Percentiles rank a stretch among this genome's conserved stretches.
Conservation (phyloP, 2,113 vertebrate genomes). For the Chloropsis hardwickii region DNA sequence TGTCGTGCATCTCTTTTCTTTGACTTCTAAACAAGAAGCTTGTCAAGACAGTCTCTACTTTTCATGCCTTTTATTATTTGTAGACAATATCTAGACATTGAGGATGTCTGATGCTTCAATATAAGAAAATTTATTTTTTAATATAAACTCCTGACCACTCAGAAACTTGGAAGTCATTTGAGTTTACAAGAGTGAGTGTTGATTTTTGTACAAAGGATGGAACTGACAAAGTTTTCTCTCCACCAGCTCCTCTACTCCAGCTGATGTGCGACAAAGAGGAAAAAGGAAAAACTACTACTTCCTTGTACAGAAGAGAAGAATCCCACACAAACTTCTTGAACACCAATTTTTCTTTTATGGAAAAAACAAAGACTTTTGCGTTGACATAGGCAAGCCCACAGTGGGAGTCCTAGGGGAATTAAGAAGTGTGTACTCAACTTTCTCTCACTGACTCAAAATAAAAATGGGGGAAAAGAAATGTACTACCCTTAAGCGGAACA, state of each 20-base stretch:
- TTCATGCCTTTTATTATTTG: not conserved
- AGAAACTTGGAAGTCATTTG: not conserved
- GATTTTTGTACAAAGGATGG: not conserved
- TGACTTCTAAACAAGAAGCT: not conserved
- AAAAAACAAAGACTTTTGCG: not conserved
- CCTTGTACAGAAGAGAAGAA: not conserved
- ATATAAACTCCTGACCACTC: not conserved
- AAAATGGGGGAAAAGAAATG: fast-evolving
- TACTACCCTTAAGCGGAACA: not conserved
- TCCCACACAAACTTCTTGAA: not conserved
- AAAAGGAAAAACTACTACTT: not conserved
- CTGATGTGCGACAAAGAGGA: not conserved
- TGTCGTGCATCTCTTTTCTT: not conserved
- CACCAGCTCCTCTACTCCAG: not conserved
- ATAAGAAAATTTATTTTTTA: not conserved
- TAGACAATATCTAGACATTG: not conserved
- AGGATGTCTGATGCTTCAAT: not conserved
- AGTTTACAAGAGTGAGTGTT: not conserved
- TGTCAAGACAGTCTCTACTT: not conserved
- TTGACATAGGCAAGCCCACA: not conserved
- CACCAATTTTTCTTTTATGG: not conserved
- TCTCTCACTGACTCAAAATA: not conserved
- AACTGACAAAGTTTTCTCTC: not conserved
- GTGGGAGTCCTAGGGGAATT: not conserved
- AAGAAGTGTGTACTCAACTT: not conserved